Evolutionary conservation across 2,113 vertebrate species (phyloP), one percentile per base, ranked within the genome.

Genomic region (Stictonetta naevosa): DNA sequence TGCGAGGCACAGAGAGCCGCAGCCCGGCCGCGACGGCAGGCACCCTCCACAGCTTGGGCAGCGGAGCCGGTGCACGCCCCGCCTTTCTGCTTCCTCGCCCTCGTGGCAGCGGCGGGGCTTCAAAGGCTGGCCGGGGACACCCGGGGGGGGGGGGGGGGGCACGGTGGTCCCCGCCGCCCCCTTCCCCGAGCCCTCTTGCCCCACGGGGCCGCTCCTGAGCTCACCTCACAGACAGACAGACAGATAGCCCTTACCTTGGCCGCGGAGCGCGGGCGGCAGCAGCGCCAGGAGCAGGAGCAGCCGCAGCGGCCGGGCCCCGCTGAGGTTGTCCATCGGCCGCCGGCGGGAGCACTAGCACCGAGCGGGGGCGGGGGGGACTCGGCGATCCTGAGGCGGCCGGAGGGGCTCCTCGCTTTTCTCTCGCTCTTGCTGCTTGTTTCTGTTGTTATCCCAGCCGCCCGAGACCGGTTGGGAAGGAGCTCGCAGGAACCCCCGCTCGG

Each of bases 281-380:
- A 92, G 56, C 31, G 80, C 58, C 77, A 94, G 83, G 17, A 88
- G 52, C 19, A 95, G 29, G 29, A 95, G 92, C 72, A 91, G 97
- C 63, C 46, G 88, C 83, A 93, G 85, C 38, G 64, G 79, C 88
- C 84, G 79, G 85, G 83, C 60, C 83, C 83, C 55, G 63, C 89
- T 8, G 76, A 50, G 89, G 10, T 12, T 36, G 42, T 95, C 97
- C 97, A 97, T 97, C 59, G 76, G 76, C 75, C 11, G 40, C 77
- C 58, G 25, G 67, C 86, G 83, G 74, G 79, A 76, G 63, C 87
- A 6, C 93, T 90, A 46, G 44, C 79, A 72, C 25, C 67, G 83
- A 66, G 52, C 82, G 71, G 88, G 87, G 33, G n/a, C 64, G 79
- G 62, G 46, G 78, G 85, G 90, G 34, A 33, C 64, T 92, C 15